Evolutionary conservation across 2,888 invertebrate genomes (phyloP).

Genomic region (Miltochrista miniata): DNA sequence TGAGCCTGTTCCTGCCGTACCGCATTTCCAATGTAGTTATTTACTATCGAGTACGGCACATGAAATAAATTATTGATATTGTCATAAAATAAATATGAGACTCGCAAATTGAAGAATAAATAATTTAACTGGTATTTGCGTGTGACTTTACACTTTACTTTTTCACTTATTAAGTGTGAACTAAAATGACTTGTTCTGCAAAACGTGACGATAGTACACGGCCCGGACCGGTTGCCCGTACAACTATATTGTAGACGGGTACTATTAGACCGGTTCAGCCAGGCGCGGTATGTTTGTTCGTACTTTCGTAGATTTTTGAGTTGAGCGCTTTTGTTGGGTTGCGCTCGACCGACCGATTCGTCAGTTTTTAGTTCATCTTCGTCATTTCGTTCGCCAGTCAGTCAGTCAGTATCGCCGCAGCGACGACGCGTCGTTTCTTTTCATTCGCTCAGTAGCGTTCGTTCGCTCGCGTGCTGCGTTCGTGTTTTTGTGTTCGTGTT

Average conservation of each 20-base stretch:
- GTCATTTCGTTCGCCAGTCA: no score
- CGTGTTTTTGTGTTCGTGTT: slow-evolving; percentile 43
- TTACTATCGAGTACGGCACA: slow-evolving; percentile 15
- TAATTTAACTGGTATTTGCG: slow-evolving; percentile 55
- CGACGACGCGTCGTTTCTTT: no score
- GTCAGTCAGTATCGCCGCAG: no score
- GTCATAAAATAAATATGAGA: slow-evolving; percentile 16
- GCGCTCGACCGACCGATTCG: slow-evolving; percentile 19
- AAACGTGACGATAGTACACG: slow-evolving; percentile 47
- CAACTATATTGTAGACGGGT: no score
- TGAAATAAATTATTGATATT: slow-evolving; percentile 9
- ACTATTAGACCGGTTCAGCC: slow-evolving; percentile 11
- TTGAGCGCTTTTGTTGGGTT: neutral
- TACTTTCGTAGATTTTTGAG: no score
- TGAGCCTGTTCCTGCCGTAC: slow-evolving; percentile 31
- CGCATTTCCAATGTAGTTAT: slow-evolving; percentile 23
- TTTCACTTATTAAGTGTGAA: slow-evolving; percentile 72
- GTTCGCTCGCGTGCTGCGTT: neutral
- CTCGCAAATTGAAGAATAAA: slow-evolving; percentile 32
- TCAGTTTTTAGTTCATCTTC: no score
- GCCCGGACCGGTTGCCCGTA: no score
- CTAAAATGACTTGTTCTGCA: slow-evolving; percentile 48
- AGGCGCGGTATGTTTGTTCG: neutral
- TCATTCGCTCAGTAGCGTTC: slow-evolving; percentile 3
- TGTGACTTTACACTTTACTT: slow-evolving; percentile 71